phyloP scores from a whole-genome alignment of 2,888 invertebrate species.

The Thecophora atra region DNA sequence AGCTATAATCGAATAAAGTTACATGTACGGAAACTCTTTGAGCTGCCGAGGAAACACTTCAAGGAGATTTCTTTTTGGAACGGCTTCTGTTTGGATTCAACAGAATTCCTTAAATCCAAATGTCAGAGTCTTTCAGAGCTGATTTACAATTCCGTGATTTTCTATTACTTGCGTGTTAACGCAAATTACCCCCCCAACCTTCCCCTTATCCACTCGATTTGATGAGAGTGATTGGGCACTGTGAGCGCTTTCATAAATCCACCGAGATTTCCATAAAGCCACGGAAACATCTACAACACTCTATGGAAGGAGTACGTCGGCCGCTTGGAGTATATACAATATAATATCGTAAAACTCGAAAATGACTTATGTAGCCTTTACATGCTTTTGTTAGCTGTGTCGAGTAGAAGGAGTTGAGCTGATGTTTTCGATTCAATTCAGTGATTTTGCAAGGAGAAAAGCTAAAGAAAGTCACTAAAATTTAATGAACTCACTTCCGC shows the following conservation, averaged over 20 bases:
- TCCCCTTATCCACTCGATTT: too few relatives aligned
- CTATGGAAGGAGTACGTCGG: not conserved
- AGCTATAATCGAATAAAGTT: too few relatives aligned
- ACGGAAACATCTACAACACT: too few relatives aligned
- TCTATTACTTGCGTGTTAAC: not conserved
- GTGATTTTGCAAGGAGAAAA: not conserved
- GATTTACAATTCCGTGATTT: not conserved
- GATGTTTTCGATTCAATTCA: not conserved
- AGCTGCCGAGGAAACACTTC: too few relatives aligned
- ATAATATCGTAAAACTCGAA: not conserved
- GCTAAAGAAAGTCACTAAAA: not conserved
- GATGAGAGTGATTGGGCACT: too few relatives aligned
- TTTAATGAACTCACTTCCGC: not conserved
- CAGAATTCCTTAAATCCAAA: too few relatives aligned
- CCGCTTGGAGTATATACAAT: not conserved
- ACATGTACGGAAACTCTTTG: too few relatives aligned
- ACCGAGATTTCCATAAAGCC: too few relatives aligned
- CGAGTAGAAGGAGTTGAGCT: too few relatives aligned
- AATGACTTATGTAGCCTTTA: slow-evolving; percentile 26
- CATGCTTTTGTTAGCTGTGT: slow-evolving; percentile 15
- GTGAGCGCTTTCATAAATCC: too few relatives aligned
- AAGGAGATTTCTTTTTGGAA: too few relatives aligned
- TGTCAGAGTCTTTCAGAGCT: not conserved
- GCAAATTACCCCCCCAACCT: not conserved
- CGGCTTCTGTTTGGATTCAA: too few relatives aligned